A percentile compares a stretch with the other conserved stretches of the same genome.
Evolutionary conservation across 2,888 invertebrate species (phyloP).

Genomic region (Penaeus monodon): DNA sequence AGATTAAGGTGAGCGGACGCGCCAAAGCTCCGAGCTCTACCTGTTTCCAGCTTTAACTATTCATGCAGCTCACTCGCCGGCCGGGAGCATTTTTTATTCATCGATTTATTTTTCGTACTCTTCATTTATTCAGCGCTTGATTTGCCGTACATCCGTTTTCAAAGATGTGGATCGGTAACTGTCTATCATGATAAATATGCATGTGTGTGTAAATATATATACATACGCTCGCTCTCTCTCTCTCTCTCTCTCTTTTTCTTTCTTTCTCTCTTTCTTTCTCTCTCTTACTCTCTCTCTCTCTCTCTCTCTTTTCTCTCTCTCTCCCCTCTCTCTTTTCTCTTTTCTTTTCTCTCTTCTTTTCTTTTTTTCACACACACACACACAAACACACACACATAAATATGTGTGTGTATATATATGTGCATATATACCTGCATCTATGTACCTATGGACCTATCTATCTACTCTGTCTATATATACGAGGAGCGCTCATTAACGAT

Average conservation of each 20-base stretch:
- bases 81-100: too few relatives aligned
- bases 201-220: not conserved
- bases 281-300: not conserved
- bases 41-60: too few relatives aligned
- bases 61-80: too few relatives aligned
- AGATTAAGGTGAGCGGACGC: too few relatives aligned
- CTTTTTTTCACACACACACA: too few relatives aligned
- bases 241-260: not conserved
- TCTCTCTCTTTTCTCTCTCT: not conserved
- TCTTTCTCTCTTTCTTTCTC: not conserved
- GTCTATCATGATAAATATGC: slow-evolving; percentile 8
- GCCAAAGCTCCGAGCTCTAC: too few relatives aligned
- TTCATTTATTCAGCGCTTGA: too few relatives aligned
- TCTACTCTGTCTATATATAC: not conserved
- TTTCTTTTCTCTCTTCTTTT: too few relatives aligned
- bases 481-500: too few relatives aligned
- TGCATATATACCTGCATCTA: not conserved
- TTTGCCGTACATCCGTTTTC: not conserved
- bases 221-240: not conserved
- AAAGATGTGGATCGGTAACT: slow-evolving; percentile 3
- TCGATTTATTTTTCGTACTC: too few relatives aligned
- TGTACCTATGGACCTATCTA: not conserved
- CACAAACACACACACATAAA: too few relatives aligned
- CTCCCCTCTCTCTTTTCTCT: not conserved
- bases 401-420: too few relatives aligned